Percentiles rank a stretch among this genome's conserved stretches.
These are phyloP conservation scores for Sebastes diploproa DNA, from an alignment of 2,797 vertebrate genomes.

Conservation along the genomic window DNA sequence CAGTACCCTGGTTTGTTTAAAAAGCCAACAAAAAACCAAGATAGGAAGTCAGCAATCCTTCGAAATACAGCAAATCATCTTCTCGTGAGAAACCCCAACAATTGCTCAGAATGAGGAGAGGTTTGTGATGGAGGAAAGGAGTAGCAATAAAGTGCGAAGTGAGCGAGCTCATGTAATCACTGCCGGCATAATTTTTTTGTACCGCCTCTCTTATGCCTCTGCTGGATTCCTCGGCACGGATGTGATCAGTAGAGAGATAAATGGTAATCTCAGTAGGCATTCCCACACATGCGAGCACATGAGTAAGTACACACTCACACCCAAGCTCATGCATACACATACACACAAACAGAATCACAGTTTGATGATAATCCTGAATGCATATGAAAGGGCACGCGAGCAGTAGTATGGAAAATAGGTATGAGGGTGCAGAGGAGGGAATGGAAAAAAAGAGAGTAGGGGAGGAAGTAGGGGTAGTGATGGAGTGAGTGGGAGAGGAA, in stretches of 20 bases:
- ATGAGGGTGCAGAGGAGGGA: slow-evolving; percentile 11
- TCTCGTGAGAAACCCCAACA: slow-evolving; percentile 8
- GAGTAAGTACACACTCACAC: slow-evolving; percentile 28
- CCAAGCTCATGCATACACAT: slow-evolving; percentile 20
- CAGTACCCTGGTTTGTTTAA: neutral
- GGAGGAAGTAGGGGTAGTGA: slow-evolving; percentile 27
- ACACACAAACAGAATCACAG: slow-evolving; percentile 61
- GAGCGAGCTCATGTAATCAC: slow-evolving; percentile 51
- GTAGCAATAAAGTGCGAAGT: slow-evolving; percentile 43
- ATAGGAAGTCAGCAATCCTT: neutral
- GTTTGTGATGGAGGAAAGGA: slow-evolving; percentile 16
- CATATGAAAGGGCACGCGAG: slow-evolving; percentile 66
- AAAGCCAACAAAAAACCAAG: slow-evolving; percentile 1
- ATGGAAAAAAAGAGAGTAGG: slow-evolving; percentile 3
- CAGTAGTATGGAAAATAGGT: slow-evolving; percentile 58
- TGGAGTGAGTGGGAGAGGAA: slow-evolving; percentile 56
- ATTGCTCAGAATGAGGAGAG: slow-evolving; percentile 6
- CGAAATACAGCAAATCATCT: slow-evolving; percentile 10
- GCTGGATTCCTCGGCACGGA: slow-evolving; percentile 66
- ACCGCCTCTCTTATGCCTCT: slow-evolving; percentile 56
- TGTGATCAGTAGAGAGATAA: slow-evolving; percentile 71
- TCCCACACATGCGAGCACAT: slow-evolving; percentile 57
- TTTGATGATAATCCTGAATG: slow-evolving; percentile 66
- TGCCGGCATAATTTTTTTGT: slow-evolving; percentile 26
- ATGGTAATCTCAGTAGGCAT: slow-evolving; percentile 59